phyloP scores from a whole-genome alignment of 2,113 vertebrate species.

The Gorsachius goisagi region DNA sequence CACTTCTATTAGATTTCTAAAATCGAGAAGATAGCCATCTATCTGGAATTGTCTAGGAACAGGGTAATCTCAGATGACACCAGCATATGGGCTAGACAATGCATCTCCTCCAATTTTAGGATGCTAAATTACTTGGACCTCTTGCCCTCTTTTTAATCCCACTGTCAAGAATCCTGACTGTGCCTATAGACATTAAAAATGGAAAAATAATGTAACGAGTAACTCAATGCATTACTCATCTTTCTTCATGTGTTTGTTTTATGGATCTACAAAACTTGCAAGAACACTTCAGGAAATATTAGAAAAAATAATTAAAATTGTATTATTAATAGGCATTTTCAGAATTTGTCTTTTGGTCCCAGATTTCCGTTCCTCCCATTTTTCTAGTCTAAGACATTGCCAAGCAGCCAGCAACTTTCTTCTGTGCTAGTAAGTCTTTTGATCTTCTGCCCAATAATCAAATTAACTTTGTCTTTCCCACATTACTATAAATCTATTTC shows the following conservation, averaged over 20 bases:
- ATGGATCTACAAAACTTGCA: not conserved
- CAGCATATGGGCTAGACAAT: not conserved
- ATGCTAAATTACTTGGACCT: not conserved
- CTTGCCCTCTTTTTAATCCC: not conserved
- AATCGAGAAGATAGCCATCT: not conserved
- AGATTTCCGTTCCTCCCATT: not conserved
- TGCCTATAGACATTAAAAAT: not conserved
- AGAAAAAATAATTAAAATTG: not conserved
- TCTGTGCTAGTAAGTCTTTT: not conserved
- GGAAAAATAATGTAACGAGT: not conserved
- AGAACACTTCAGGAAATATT: not conserved
- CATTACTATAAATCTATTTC: conserved; percentile 17
- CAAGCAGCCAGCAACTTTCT: not conserved
- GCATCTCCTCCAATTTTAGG: not conserved
- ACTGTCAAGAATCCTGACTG: not conserved
- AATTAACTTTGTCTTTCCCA: conserved; percentile 22
- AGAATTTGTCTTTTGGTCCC: not conserved
- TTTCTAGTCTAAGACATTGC: not conserved
- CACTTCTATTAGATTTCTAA: not conserved
- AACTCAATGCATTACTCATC: not conserved
- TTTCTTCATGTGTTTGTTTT: not conserved
- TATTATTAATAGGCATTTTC: not conserved
- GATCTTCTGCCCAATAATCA: not conserved
- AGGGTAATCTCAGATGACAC: not conserved
- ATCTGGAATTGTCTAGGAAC: not conserved